Evolutionary conservation across 2,797 vertebrate species (phyloP).

Genomic region (Notolepis coatsorum): DNA sequence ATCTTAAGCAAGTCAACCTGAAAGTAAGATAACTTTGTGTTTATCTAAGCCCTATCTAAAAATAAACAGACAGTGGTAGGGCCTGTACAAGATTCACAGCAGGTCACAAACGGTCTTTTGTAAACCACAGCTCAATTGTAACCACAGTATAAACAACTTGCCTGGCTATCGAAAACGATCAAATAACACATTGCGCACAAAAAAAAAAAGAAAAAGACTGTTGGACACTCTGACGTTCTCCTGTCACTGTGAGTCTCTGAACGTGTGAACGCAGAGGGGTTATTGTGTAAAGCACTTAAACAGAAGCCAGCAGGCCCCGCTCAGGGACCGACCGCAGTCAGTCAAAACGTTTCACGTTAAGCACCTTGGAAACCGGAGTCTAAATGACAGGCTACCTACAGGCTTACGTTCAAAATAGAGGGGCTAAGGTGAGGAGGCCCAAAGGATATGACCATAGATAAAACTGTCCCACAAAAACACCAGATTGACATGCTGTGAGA

Average conservation of each 20-base stretch:
- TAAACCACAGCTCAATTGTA: no score
- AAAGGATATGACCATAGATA: constrained; percentile 22
- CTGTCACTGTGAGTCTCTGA: neutral
- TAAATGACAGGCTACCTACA: constrained; percentile 2
- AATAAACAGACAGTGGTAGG: constrained; percentile 16
- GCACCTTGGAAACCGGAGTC: constrained; percentile 7
- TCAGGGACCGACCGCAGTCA: constrained; percentile 38
- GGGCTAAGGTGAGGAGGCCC: constrained; percentile 12
- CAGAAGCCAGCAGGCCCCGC: neutral
- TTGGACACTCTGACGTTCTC: neutral
- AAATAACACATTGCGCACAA: neutral
- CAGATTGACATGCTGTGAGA: neutral
- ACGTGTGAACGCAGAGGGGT: constrained; percentile 8
- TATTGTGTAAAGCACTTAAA: neutral
- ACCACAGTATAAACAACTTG: no score
- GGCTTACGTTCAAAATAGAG: neutral
- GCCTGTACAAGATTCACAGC: neutral
- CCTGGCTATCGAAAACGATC: neutral
- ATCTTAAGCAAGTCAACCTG: constrained; percentile 45
- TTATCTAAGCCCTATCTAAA: constrained; percentile 41
- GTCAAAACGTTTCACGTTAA: constrained; percentile 11
- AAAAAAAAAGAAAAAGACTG: no score
- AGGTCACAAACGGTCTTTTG: no score
- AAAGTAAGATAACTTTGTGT: constrained; percentile 49
- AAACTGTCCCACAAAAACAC: constrained; percentile 41